Evolutionary conservation across 2,113 vertebrate genomes (phyloP).

Genomic region (Hylia prasina): DNA sequence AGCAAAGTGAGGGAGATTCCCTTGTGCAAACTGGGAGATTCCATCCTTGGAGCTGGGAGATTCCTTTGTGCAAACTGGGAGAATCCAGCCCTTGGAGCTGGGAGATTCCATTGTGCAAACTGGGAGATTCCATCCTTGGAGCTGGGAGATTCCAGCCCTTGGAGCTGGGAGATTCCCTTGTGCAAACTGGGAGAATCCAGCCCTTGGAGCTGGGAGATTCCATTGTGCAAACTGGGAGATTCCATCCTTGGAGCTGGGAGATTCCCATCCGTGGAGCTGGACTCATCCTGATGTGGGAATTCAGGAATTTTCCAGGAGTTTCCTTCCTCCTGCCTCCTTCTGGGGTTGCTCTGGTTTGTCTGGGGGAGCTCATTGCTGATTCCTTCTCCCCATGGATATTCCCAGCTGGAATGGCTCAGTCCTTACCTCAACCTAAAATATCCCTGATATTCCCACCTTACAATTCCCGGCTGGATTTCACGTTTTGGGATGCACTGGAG

Average conservation of each 20-base stretch:
- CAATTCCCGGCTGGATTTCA: fast-evolving
- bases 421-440: neutral
- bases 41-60: neutral
- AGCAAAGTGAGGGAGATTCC: neutral
- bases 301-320: neutral
- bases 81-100: fast-evolving
- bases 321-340: neutral
- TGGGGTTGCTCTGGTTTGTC: neutral
- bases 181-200: neutral
- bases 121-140: too few species aligned
- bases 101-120: too few species aligned
- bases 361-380: fast-evolving
- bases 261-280: fast-evolving
- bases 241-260: fast-evolving
- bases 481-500: neutral
- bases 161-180: neutral
- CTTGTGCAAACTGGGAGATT: neutral
- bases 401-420: neutral
- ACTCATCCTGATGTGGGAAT: fast-evolving
- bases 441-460: neutral
- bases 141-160: fast-evolving
- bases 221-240: neutral
- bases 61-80: too few species aligned
- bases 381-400: neutral
- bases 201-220: neutral